Base-by-base conservation (phyloP, 2,797 vertebrate genomes). In the Poecile montanus region DNA sequence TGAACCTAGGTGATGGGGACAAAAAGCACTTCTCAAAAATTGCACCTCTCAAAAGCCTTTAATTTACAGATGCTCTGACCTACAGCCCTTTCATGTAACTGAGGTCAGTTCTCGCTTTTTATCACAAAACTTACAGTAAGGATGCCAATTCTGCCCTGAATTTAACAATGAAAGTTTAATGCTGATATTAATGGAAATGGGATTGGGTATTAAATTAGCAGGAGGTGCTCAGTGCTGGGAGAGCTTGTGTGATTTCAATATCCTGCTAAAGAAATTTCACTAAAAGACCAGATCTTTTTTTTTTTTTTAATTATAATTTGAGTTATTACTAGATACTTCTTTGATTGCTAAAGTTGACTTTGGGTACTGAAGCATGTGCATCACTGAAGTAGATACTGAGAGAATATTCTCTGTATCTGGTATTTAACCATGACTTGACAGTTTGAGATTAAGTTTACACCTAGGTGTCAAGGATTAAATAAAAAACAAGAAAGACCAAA, bases 1-100 rank as follows among this genome's bases (percentile, higher is more conserved):
- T 99, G 99, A 62, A 98, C 99, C 99, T 99, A 94, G 54, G 22
- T 63, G 76, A 76, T 14, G 40, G 75, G 38, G 96, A 95, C 34
- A 40, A 95, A 89, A 91, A 76, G 27, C 32, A 56, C 18, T 82
- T 70, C 22, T 68, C 47, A 38, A 63, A 61, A 82, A 81, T 2
- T 25, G 38, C 50, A 65, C 38, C n/a, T 77, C 79, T 57, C 58
- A 86, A 87, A 81, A 85, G 32, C 25, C 19, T 54, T 73, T n/a
- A 53, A 58, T 54, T 88, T 82, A 86, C 6, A 65, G 70, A 47
- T 88, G 82, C 72, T 89, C 54, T 63, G 54, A 50, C 11, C 30
- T 53, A 47, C 2, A 2, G 15, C 50, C 25, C 44, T 50, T 78
- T 75, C 65, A 61, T 29, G 34, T 34, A 38, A 74, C 42, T 38